Evolutionary conservation across 2,797 vertebrate species (phyloP), one percentile per base, ranked within the genome.

Genomic region (Heteromormyrus szaboi): DNA sequence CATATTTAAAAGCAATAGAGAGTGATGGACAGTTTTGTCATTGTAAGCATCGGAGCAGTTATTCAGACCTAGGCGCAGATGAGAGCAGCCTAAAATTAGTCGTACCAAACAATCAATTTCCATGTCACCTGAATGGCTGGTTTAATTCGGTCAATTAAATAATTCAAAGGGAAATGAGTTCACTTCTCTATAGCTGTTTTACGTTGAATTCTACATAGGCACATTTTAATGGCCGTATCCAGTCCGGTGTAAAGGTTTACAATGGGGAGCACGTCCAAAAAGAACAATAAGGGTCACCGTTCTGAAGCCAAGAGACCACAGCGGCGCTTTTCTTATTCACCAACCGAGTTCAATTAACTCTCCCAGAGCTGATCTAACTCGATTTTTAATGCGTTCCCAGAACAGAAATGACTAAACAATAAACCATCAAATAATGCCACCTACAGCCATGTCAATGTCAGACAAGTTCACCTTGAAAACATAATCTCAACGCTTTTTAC

Each of bases 31-130:
- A 86, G 12, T 86, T 56, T 33, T 56, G 51, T 19, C 29, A 19
- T 41, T 86, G 53, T 41, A 41, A 56, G 7, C 48, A 54, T 50
- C 29, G 25, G 29, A 4, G 6, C 25, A 85, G 5, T 85, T 85
- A 48, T 29, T 29, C 25, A 48, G 29, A 86, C n/a, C 85, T 59
- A 33, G 3, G 12, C 51, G 51, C 17, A 86, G 85, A 37, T 44
- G 53, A 22, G 85, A 51, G n/a, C 62, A 76, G 62, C 46, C 53
- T 88, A 88, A 72, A 72, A 88, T 33, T 79, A 48, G 22, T 76
- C 65, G 56, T 88, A 79, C 87, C 51, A 51, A 88, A 53, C 29
- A 88, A 87, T 68, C 62, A 87, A 76, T 85, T 88, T 81, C 50
- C 14, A n/a, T 85, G 37, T 56, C 51, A 88, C 53, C 54, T 85